Evolutionary conservation across 92 coral and sea anemone genomes (phyloP), one percentile per base, ranked within the genome.

Genomic region (Phenganax subtilis): DNA sequence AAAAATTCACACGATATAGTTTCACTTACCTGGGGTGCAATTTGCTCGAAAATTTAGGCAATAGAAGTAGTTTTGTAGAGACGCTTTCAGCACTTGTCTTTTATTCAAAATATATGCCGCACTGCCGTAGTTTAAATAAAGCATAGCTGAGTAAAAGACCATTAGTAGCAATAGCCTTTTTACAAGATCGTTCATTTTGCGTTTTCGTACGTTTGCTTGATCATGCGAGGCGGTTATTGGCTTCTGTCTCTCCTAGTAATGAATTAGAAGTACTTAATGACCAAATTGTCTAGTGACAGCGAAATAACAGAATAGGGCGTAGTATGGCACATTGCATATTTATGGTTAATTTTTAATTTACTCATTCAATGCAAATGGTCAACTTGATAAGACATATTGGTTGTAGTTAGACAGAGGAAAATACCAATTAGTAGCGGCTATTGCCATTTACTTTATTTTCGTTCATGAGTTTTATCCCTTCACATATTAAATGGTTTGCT

Each of bases 101-200:
- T 93, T 79, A 44, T 86, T 86, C 53, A 85, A 71, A 47, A 85
- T 84, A 29, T 77, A 88, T 58, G 91, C 88, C 9, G 82, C 75
- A 5, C 96, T 89, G 57, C 85, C 81, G 54, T 89, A 93, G 1
- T 91, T 85, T n/a, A 93, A 87, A 10, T 88, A 85, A 0, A 61
- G 71, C 58, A 85, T 85, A 44, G 76, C 81, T 0, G 93, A 91
- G 64, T 91, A 93, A 61, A 88, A 91, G 54, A 89, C 75, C 97
- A 93, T 91, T 25, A 93, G 86, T 75, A 91, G 85, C 30, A 90
- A 82, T 81, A 93, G 86, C 10, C 96, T 93, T 59, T 84, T 83
- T 11, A 90, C 96, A 17, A 93, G 85, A 28, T 86, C 88, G 65
- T 76, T 77, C 93, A 93, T 82, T 68, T 87, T 86, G 54, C 81